Evolutionary conservation across 2,797 vertebrate genomes (phyloP), one percentile per base, ranked within the genome.

Genomic region (Picus viridis): DNA sequence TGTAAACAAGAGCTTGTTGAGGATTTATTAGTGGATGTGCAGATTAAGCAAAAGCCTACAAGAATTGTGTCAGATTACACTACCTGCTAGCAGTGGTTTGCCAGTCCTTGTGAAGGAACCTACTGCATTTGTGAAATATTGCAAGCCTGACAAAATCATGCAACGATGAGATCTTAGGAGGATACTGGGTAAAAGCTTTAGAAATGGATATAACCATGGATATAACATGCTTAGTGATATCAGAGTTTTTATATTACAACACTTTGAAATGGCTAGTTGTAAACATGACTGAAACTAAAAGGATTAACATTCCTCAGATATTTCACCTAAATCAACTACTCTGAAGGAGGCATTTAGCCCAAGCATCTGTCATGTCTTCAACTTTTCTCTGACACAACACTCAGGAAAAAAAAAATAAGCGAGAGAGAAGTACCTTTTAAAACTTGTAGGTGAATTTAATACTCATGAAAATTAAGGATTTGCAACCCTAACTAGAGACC

Each of bases 291-390:
- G 82, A 92, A 96, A 93, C 73, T 76, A 84, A 95, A 95, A 89
- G 93, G 96, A 96, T 95, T 94, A 96, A 96, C 91, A 95, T 94
- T 95, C 96, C 77, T 95, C 43, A 83, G 89, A 91, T 93, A 88
- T 59, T 93, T 95, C 62, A 72, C 58, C 64, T 72, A 89, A 93
- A 94, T 71, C 89, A 88, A 14, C 73, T 88, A 53, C 80, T 92
- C 89, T 62, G 89, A 89, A 77, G 69, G 36, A 88, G 80, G 56
- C 14, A 57, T 70, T 90, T 71, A 92, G 76, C n/a, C 77, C 61
- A 76, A 88, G 43, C 65, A 76, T 91, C 96, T 82, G 45, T 89
- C 64, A 79, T 39, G 76, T 91, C 85, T 94, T 93, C 85, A 79
- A 43, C 54, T 74, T 92, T 86, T 30, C 47, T 79, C 41, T 62